A percentile compares a stretch with the other conserved stretches of the same genome.
Conservation (phyloP, 2,113 vertebrate species). For the Paradoxurus hermaphroditus region DNA sequence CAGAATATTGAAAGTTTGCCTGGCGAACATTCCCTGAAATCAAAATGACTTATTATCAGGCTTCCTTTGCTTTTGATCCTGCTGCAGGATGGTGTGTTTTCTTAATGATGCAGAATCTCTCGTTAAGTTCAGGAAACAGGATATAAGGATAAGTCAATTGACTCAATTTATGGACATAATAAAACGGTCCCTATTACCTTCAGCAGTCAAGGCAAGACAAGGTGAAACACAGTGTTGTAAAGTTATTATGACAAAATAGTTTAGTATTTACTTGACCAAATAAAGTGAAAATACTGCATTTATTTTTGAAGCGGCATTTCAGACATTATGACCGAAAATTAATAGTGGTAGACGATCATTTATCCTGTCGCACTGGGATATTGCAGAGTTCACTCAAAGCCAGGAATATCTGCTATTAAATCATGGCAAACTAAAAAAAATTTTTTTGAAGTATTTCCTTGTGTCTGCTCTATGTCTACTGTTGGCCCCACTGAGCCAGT, state of each 20-base stretch:
- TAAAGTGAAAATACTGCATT: slow-evolving; percentile 81
- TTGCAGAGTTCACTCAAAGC: slow-evolving; percentile 81
- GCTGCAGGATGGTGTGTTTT: slow-evolving; percentile 87
- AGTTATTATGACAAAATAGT: slow-evolving; percentile 87
- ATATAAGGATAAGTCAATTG: slow-evolving; percentile 91
- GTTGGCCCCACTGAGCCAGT: slow-evolving; percentile 77
- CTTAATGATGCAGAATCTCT: slow-evolving; percentile 90
- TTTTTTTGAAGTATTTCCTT: slow-evolving; percentile 80
- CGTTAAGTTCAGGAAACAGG: slow-evolving; percentile 91
- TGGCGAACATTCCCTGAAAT: slow-evolving; percentile 81
- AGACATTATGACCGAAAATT: slow-evolving; percentile 82
- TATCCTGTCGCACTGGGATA: slow-evolving; percentile 80
- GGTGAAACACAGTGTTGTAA: slow-evolving; percentile 86
- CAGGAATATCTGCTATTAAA: slow-evolving; percentile 83
- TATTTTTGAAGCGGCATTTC: slow-evolving; percentile 82
- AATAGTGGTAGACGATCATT: slow-evolving; percentile 78
- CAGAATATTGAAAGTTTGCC: slow-evolving; percentile 81
- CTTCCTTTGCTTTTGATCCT: slow-evolving; percentile 87
- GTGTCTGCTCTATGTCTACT: slow-evolving; percentile 84
- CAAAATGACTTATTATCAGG: slow-evolving; percentile 84
- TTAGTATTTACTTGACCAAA: slow-evolving; percentile 84
- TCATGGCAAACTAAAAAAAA: slow-evolving; percentile 77
- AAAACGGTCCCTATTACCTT: slow-evolving; percentile 87
- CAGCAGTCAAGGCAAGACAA: slow-evolving; percentile 85
- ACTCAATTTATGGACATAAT: slow-evolving; percentile 90